Evolutionary conservation across 2,113 vertebrate species (phyloP).

Genomic region (Planiliza haematocheilus): DNA sequence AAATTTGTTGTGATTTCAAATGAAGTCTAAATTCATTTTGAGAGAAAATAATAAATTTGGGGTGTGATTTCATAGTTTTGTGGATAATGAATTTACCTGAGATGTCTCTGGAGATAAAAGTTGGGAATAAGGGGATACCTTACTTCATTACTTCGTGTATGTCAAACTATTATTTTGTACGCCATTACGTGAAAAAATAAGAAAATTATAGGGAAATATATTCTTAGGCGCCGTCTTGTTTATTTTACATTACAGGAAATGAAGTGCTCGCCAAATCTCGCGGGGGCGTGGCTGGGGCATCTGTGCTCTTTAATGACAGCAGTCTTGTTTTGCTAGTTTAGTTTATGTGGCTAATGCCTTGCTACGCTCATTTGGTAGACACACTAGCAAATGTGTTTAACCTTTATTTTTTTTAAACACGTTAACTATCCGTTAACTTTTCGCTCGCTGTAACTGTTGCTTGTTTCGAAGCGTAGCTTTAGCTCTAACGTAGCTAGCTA

Average conservation of each 20-base stretch:
- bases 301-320: slow-evolving; percentile 13
- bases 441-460: not conserved
- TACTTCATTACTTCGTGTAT: too few species aligned
- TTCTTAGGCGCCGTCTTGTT: not conserved
- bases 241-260: slow-evolving; percentile 40
- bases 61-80: too few species aligned
- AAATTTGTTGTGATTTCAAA: too few species aligned
- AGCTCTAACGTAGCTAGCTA: slow-evolving; percentile 16
- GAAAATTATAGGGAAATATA: too few species aligned
- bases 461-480: slow-evolving; percentile 14
- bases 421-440: not conserved
- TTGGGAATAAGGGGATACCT: too few species aligned
- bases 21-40: too few species aligned
- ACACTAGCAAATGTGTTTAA: accelerated
- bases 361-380: accelerated
- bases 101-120: too few species aligned
- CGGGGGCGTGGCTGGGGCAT: slow-evolving; percentile 57
- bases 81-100: too few species aligned
- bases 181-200: too few species aligned
- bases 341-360: not conserved
- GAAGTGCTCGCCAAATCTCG: not conserved
- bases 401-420: too few species aligned
- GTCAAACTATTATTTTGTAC: too few species aligned
- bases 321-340: slow-evolving; percentile 28
- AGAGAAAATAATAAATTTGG: too few species aligned